phyloP scores from a whole-genome alignment of 2,888 invertebrate genomes.

The Chalcis sispes region DNA sequence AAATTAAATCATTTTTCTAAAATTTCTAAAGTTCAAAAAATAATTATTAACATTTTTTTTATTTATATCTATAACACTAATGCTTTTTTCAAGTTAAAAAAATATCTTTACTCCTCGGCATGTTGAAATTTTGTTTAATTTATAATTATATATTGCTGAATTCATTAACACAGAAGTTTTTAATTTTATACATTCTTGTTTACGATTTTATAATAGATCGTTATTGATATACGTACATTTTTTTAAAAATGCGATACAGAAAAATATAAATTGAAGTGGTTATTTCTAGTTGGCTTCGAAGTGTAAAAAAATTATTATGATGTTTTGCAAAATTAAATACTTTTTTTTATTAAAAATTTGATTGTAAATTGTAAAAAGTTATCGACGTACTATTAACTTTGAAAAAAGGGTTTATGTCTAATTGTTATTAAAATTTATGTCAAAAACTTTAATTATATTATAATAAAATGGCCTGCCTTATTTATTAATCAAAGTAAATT shows the following conservation, averaged over 20 bases:
- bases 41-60: no score
- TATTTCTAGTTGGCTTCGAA: conserved; percentile 23
- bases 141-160: no score
- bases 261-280: background rate
- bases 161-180: no score
- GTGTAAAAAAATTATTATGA: background rate
- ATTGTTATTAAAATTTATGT: conserved; percentile 17
- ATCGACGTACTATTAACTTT: conserved; percentile 15
- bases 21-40: no score
- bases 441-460: conserved; percentile 7
- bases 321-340: background rate
- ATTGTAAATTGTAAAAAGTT: conserved; percentile 20
- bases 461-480: conserved; percentile 24
- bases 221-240: no score
- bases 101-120: no score
- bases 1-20: no score
- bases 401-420: conserved; percentile 2
- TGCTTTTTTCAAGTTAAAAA: no score
- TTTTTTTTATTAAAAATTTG: conserved; percentile 29
- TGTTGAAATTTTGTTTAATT: no score
- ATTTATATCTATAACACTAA: no score
- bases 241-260: background rate
- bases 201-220: no score
- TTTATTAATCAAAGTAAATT: conserved; percentile 28
- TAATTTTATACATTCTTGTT: no score